phyloP scores from a whole-genome alignment of 2,113 vertebrate species.

The Bagarius yarrelli region DNA sequence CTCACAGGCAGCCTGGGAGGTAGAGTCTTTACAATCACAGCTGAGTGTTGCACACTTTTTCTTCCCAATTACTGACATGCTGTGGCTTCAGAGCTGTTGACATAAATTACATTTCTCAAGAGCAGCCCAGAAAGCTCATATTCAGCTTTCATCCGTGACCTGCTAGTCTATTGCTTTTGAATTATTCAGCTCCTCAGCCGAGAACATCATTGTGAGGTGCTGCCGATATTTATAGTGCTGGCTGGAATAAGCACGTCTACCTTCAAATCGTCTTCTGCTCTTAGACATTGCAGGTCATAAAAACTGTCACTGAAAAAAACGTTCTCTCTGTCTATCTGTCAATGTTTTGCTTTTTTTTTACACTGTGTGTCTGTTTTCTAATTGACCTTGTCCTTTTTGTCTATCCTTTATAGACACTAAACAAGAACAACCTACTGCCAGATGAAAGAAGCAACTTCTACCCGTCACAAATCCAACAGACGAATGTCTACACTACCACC shows the following conservation, averaged over 20 bases:
- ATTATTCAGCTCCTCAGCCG: constrained; percentile 42
- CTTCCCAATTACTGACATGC: constrained; percentile 61
- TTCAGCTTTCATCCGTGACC: constrained; percentile 46
- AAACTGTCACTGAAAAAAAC: not conserved
- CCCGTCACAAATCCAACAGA: constrained; percentile 85
- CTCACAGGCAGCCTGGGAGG: constrained; percentile 49
- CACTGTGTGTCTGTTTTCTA: not conserved
- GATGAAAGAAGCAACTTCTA: constrained; percentile 95
- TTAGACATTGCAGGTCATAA: not conserved
- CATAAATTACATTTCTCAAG: constrained; percentile 67
- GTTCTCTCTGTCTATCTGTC: constrained; percentile 10
- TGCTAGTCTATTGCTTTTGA: constrained; percentile 46
- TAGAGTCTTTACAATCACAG: constrained; percentile 56
- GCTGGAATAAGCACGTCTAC: constrained; percentile 10
- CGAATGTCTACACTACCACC: constrained; percentile 96
- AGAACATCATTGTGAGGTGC: constrained; percentile 13
- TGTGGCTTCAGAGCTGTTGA: constrained; percentile 55
- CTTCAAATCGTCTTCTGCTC: constrained; percentile 12
- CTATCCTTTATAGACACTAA: constrained; percentile 82
- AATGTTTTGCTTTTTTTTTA: not conserved
- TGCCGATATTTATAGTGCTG: constrained; percentile 43
- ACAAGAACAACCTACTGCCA: constrained; percentile 96
- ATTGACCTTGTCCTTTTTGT: constrained; percentile 34
- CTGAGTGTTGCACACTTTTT: constrained; percentile 58
- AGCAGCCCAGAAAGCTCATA: constrained; percentile 58